Evolutionary conservation across 2,888 invertebrate species (phyloP).

Genomic region (Rhorus exstirpatorius): DNA sequence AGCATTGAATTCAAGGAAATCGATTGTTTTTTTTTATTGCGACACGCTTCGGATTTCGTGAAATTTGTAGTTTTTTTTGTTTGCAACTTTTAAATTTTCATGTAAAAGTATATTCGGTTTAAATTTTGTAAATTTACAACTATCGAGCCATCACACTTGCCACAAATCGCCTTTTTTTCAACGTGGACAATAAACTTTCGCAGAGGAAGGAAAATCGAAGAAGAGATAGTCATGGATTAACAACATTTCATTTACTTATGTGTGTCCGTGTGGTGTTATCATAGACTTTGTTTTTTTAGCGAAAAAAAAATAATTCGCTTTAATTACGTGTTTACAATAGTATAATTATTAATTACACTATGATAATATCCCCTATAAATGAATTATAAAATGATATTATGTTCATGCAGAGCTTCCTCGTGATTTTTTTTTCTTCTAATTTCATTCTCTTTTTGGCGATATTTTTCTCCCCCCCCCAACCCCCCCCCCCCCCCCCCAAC

Average conservation of each 20-base stretch:
- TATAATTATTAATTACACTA: conserved; percentile 70
- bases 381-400: conserved; percentile 68
- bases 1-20: too few species aligned
- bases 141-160: too few species aligned
- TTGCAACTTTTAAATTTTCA: too few species aligned
- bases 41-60: too few species aligned
- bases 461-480: background rate
- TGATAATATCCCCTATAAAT: conserved; percentile 67
- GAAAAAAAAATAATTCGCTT: conserved; percentile 40
- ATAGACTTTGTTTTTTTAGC: conserved; percentile 45
- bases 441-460: background rate
- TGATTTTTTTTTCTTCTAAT: conserved; percentile 6
- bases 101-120: too few species aligned
- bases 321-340: conserved; percentile 59
- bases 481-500: conserved; percentile 70
- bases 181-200: too few species aligned
- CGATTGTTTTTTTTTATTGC: too few species aligned
- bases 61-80: too few species aligned
- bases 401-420: conserved; percentile 67
- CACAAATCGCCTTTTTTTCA: too few species aligned
- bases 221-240: conserved; percentile 56
- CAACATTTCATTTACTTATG: conserved; percentile 71
- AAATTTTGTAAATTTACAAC: too few species aligned
- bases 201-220: background rate
- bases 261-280: conserved; percentile 63